Evolutionary conservation across 2,888 invertebrate genomes (phyloP), one percentile per base, ranked within the genome.

Genomic region (Lypha dubia): DNA sequence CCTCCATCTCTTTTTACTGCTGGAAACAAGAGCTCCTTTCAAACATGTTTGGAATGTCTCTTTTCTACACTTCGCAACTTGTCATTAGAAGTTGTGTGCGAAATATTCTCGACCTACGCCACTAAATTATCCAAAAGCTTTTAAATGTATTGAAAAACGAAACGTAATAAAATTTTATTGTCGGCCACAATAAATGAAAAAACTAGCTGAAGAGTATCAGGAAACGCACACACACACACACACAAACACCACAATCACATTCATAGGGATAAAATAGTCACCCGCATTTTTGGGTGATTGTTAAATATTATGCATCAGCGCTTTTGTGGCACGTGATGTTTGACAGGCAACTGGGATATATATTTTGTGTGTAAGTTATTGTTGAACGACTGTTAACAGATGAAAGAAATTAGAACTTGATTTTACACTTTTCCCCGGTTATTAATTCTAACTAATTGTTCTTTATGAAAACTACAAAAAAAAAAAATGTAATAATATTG

Each of bases 71-170:
- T 51, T 51, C 71, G 46, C 65, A 84, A 84, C 80, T 22, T 28
- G 24, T 15, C 4, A 67, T 8, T 7, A 22, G 35, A 15, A 41
- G 44, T 32, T 62, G 53, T 2, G 24, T 32, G n/a, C 46, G 1
- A 28, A 68, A 60, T 53, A 77, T 56, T 13, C 77, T 20, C 77
- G 84, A 84, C 84, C 84, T 84, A 77, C 58, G 81, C 84, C 68
- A 84, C 77, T 77, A 63, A 60, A 81, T 22, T 15, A 32, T 15
- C 44, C 24, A 24, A 35, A 11, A 62, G 49, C 49, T 68, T n/a
- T 60, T 17, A 1, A 28, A 46, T 38, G 11, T 11, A 51, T 28
- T 17, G 20, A 17, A 49, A 56, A 17, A 35, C 9, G 13, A 46
- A 63, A 65, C 63, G 46, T 38, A n/a, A 73, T 49, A 58, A 79